Base-by-base conservation (phyloP, 2,888 invertebrate genomes). In the Sturmia bella region DNA sequence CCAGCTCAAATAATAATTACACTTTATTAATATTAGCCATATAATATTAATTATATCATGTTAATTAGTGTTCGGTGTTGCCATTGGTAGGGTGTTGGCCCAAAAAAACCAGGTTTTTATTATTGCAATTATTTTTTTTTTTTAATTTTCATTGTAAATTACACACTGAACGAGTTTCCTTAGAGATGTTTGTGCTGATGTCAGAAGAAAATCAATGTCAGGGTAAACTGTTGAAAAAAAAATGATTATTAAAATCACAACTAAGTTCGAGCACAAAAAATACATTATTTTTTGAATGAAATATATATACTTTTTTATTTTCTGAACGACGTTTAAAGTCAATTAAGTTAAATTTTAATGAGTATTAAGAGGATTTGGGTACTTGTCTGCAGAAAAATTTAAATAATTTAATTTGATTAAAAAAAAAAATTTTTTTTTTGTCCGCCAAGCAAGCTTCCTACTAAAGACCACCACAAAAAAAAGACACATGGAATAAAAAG, bases 191-290 rank as follows among this genome's bases (percentile, higher is more conserved):
- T 78, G 66, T 77, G 69, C 74, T 83, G 74, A 80, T 78, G 83
- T 83, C 80, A 80, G 77, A 59, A 52, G 72, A 79, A 84, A 82
- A 84, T 84, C 84, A 84, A 84, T 84, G 84, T 84, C 84, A 84
- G 78, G 84, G 83, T 74, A 54, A 82, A 82, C 69, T 37, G 39
- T 59, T 32, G 32, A 50, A 13, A 39, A 21, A 56, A 39, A 21
- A 15, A 61, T 21, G 68, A 76, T 69, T 59, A 73, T 56, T 52
- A 41, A 52, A 72, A n/a, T 41, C 24, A 27, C 27, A 50, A 24
- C 9, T 13, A 41, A 27, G 50, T 15, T 11, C 9, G 1, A 7
- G 32, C 32, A 32, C 5, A 32, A 32, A 32, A 32, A 9, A 32
- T 32, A 32, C 9, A 32, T 7, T 32, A 15, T 45, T 45, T 4